These are phyloP conservation scores for Megalonaias nervosa DNA, from an alignment of 1,140 invertebrate species.

Conservation along the genomic window DNA sequence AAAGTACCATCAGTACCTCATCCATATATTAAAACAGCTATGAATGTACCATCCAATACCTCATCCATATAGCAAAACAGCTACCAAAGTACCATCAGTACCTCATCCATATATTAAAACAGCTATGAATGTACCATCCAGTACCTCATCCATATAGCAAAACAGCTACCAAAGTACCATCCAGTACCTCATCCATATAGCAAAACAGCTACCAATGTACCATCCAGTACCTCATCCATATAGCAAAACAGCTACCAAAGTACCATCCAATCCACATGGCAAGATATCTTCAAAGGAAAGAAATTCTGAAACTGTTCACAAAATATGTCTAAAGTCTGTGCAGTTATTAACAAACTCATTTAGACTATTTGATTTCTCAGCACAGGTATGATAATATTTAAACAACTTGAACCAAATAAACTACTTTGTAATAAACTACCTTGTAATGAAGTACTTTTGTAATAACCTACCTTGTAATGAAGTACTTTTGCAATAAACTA, in stretches of 20 bases:
- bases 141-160: background rate
- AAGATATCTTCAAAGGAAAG: background rate
- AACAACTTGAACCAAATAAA: no score
- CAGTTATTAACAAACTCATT: no score
- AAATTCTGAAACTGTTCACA: no score
- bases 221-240: constrained; percentile 37
- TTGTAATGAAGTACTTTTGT: no score
- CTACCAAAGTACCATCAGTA: background rate
- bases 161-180: background rate
- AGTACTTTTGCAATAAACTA: background rate
- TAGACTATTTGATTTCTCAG: background rate
- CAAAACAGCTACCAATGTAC: background rate
- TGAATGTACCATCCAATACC: background rate
- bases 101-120: background rate
- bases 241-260: constrained; percentile 3
- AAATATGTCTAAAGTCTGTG: no score
- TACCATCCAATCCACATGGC: constrained; percentile 57
- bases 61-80: background rate
- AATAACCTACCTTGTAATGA: no score
- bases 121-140: background rate
- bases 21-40: constrained; percentile 55
- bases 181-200: background rate
- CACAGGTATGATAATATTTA: constrained; percentile 34
- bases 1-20: constrained; percentile 39
- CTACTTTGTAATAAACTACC: no score